Conservation (phyloP, 1,140 invertebrate genomes). For the Thaumatotibia leucotreta region DNA sequence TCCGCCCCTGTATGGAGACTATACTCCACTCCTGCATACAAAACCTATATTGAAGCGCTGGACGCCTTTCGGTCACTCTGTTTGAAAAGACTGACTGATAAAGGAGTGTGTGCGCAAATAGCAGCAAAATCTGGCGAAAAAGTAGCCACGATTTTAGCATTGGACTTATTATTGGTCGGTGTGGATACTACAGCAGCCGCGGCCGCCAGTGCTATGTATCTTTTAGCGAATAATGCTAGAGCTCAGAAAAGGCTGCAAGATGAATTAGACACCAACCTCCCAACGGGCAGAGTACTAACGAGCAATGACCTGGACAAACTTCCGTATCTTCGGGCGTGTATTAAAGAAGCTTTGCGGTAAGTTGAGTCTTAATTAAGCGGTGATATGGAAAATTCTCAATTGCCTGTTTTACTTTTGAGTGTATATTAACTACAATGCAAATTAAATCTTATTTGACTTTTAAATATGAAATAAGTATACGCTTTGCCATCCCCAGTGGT, state of each 20-base stretch:
- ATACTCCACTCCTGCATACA: constrained; percentile 85
- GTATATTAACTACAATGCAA: too few relatives aligned
- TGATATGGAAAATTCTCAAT: too few relatives aligned
- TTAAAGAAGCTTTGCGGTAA: constrained; percentile 93
- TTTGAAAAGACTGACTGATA: constrained; percentile 60
- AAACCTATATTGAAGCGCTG: constrained; percentile 84
- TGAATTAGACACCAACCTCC: constrained; percentile 82
- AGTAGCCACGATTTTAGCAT: constrained; percentile 85
- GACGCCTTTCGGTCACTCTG: constrained; percentile 79
- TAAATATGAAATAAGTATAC: too few relatives aligned
- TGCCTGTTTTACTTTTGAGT: too few relatives aligned
- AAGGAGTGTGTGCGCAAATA: constrained; percentile 60
- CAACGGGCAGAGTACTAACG: constrained; percentile 78
- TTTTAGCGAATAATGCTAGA: constrained; percentile 85
- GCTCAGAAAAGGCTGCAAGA: constrained; percentile 84
- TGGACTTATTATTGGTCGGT: constrained; percentile 91
- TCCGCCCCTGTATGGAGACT: constrained; percentile 89
- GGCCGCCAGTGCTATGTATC: constrained; percentile 87
- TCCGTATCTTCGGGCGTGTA: constrained; percentile 89
- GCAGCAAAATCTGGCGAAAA: constrained; percentile 65
- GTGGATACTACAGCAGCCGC: constrained; percentile 91
- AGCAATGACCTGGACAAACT: constrained; percentile 82
- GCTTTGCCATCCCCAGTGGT: too few relatives aligned
- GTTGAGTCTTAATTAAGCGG: too few relatives aligned
- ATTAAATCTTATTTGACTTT: too few relatives aligned